Evolutionary conservation across 2,888 invertebrate genomes (phyloP).

Genomic region (Ormia ochracea): DNA sequence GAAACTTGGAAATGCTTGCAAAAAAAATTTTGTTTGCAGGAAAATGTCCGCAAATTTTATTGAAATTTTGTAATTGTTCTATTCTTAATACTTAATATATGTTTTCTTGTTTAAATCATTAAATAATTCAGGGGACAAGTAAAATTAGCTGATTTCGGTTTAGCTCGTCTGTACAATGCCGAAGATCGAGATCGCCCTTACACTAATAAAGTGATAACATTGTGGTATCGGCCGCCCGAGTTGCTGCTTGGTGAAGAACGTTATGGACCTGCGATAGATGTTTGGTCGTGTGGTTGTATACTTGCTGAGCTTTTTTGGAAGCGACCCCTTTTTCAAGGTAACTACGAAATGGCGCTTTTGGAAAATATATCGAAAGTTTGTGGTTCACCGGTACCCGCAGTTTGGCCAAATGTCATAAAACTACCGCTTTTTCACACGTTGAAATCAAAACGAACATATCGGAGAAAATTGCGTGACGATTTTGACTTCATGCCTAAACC

Average conservation of each 20-base stretch:
- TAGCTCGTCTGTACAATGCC: slow-evolving; percentile 96
- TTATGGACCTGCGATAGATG: slow-evolving; percentile 98
- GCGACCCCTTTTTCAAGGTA: slow-evolving; percentile 96
- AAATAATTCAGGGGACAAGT: slow-evolving; percentile 89
- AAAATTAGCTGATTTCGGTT: slow-evolving; percentile 98
- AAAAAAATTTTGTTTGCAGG: no score
- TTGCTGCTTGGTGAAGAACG: slow-evolving; percentile 95
- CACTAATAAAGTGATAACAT: slow-evolving; percentile 98
- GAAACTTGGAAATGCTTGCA: no score
- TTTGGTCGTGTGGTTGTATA: slow-evolving; percentile 99
- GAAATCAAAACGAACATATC: slow-evolving; percentile 92
- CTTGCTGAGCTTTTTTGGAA: slow-evolving; percentile 97
- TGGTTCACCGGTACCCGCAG: slow-evolving; percentile 96
- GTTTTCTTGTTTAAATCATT: no score
- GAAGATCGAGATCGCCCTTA: slow-evolving; percentile 97
- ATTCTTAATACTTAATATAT: no score
- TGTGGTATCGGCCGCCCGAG: slow-evolving; percentile 99
- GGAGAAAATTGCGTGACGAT: slow-evolving; percentile 92
- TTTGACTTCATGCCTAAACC: slow-evolving; percentile 93
- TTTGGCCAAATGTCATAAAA: slow-evolving; percentile 97
- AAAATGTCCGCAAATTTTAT: no score
- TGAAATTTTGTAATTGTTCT: background rate
- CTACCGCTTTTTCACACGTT: slow-evolving; percentile 94
- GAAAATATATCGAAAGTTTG: slow-evolving; percentile 96
- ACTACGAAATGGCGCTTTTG: slow-evolving; percentile 93